A percentile compares a stretch with the other conserved stretches of the same genome.
Conservation (phyloP, 2,888 invertebrate species). For the Idaea biselata region DNA sequence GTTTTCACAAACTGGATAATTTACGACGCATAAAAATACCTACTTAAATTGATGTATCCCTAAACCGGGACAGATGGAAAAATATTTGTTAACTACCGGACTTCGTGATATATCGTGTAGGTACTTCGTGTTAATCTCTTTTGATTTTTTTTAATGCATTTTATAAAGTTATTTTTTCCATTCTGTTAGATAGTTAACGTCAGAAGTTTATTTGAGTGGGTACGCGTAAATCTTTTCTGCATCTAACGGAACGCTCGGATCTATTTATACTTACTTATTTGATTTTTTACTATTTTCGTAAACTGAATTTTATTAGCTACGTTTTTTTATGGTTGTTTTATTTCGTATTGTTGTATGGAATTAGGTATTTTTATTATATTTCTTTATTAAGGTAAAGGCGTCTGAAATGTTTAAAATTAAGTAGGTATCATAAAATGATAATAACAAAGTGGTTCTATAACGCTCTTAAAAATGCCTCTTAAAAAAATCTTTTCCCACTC, state of each 20-base stretch:
- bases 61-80: constrained; percentile 39
- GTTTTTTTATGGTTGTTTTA: neutral
- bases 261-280: constrained; percentile 9
- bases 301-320: constrained; percentile 16
- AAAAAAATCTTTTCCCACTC: too few relatives aligned
- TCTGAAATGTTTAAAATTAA: too few relatives aligned
- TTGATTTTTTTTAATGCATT: constrained; percentile 28
- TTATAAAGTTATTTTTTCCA: constrained; percentile 28
- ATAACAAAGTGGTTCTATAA: too few relatives aligned
- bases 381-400: constrained; percentile 24
- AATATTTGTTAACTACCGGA: constrained; percentile 65
- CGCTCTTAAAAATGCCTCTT: too few relatives aligned
- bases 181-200: constrained; percentile 25
- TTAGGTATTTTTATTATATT: constrained; percentile 26
- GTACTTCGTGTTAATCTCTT: constrained; percentile 26
- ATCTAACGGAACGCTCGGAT: constrained; percentile 22
- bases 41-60: constrained; percentile 24
- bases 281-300: constrained; percentile 25
- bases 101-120: constrained; percentile 49
- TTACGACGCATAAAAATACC: constrained; percentile 55
- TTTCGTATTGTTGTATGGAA: constrained; percentile 33
- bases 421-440: constrained; percentile 10
- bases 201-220: constrained; percentile 23
- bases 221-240: constrained; percentile 26
- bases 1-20: constrained; percentile 73